Conservation (phyloP, 2,888 invertebrate genomes). For the Drosophila falleni region DNA sequence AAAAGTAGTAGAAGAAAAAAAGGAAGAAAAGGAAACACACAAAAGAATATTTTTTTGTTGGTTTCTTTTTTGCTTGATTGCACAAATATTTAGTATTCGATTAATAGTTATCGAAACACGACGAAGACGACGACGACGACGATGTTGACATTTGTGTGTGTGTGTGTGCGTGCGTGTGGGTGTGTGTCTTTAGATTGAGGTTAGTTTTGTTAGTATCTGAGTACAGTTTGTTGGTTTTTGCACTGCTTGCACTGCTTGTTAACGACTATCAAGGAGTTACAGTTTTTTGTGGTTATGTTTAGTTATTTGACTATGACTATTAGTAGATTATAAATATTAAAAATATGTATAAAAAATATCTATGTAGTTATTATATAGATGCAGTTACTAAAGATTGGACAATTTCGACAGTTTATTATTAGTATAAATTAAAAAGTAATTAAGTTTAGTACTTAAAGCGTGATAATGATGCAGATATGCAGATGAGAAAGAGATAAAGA, state of each 20-base stretch:
- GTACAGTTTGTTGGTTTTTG: conserved; percentile 13
- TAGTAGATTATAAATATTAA: conserved; percentile 32
- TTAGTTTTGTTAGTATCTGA: conserved; percentile 32
- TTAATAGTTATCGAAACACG: conserved; percentile 28
- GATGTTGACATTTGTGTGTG: conserved; percentile 38
- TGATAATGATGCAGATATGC: conserved; percentile 19
- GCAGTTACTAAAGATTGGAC: conserved; percentile 31
- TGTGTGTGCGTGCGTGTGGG: conserved; percentile 14
- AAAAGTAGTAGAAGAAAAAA: conserved; percentile 73
- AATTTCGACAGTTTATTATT: conserved; percentile 20
- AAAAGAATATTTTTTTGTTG: conserved; percentile 69
- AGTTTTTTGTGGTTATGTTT: conserved; percentile 24
- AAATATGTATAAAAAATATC: conserved; percentile 8
- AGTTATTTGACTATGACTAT: conserved; percentile 29
- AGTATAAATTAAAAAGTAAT: conserved; percentile 25
- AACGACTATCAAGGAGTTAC: conserved; percentile 36
- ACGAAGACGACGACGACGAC: conserved; percentile 30
- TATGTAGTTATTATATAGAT: conserved; percentile 21
- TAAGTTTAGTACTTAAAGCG: conserved; percentile 14
- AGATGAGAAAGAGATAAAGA: background rate
- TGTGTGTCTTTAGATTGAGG: conserved; percentile 15
- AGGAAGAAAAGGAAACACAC: conserved; percentile 76
- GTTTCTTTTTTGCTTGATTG: conserved; percentile 59
- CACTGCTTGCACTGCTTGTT: conserved; percentile 36
- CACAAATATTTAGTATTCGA: conserved; percentile 18